Conservation (phyloP, 2,113 vertebrate genomes). For the Peromyscus maniculatus region DNA sequence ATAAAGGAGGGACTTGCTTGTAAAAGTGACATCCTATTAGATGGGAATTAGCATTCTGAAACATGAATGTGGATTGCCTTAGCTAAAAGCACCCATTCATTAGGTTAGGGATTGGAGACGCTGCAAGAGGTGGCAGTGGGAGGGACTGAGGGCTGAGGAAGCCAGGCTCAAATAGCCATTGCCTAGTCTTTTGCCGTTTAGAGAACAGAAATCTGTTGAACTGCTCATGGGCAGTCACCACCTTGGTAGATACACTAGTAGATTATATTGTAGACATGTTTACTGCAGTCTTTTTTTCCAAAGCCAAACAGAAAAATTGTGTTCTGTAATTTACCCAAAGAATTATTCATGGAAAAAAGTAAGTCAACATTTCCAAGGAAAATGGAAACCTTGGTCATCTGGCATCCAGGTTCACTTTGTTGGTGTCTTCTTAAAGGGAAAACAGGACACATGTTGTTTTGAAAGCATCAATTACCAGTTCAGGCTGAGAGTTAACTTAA, state of each 20-base stretch:
- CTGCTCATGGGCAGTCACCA: not conserved
- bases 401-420: conserved; percentile 21
- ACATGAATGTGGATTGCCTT: conserved; percentile 67
- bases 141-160: not conserved
- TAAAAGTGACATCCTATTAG: not conserved
- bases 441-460: not conserved
- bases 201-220: not conserved
- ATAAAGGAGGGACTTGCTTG: conserved; percentile 53
- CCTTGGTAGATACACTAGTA: not conserved
- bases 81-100: conserved; percentile 82
- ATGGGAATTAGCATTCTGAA: conserved; percentile 79
- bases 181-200: conserved; percentile 62
- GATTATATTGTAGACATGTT: not conserved
- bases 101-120: conserved; percentile 66
- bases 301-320: conserved; percentile 33
- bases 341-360: not conserved
- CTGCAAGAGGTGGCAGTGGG: not conserved
- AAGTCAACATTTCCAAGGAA: not conserved
- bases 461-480: not conserved
- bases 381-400: conserved; percentile 34
- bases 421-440: not conserved
- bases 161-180: conserved; percentile 63
- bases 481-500: not conserved
- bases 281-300: not conserved
- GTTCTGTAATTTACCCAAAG: conserved; percentile 7